Evolutionary conservation across 2,113 vertebrate genomes (phyloP).

Genomic region (Eudyptes chrysolophus): DNA sequence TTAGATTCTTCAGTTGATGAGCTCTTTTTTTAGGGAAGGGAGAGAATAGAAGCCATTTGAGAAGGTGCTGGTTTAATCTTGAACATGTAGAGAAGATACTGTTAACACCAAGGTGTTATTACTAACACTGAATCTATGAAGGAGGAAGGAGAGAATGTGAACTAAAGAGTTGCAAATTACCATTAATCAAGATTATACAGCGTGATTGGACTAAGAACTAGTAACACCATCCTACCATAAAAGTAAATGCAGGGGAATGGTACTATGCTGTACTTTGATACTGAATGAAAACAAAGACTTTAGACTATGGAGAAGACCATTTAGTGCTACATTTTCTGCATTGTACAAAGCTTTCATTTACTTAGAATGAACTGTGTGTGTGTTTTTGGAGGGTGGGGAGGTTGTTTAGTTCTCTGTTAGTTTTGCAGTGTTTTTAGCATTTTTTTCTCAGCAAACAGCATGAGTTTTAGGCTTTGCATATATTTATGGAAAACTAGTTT

Average conservation of each 20-base stretch:
- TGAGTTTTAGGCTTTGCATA: not conserved
- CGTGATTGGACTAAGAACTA: not conserved
- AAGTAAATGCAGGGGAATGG: not conserved
- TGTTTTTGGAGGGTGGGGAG: not conserved
- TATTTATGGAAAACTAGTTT: not conserved
- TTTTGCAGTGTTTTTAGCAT: not conserved
- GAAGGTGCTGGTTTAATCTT: not conserved
- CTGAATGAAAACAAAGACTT: not conserved
- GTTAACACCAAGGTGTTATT: not conserved
- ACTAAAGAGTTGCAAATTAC: not conserved
- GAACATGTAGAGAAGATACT: fast-evolving
- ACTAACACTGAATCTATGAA: not conserved
- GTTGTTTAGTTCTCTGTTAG: not conserved
- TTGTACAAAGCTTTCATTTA: not conserved
- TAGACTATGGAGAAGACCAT: not conserved
- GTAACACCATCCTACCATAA: not conserved
- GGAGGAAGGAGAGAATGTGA: not conserved
- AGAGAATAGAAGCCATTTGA: not conserved
- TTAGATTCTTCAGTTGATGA: not conserved
- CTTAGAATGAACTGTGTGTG: not conserved
- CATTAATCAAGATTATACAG: not conserved
- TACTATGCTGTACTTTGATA: not conserved
- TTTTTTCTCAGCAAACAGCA: not conserved
- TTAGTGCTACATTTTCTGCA: not conserved
- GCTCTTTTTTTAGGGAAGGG: not conserved